Evolutionary conservation across 2,797 vertebrate species (phyloP).

Genomic region (Propithecus perrieri): DNA sequence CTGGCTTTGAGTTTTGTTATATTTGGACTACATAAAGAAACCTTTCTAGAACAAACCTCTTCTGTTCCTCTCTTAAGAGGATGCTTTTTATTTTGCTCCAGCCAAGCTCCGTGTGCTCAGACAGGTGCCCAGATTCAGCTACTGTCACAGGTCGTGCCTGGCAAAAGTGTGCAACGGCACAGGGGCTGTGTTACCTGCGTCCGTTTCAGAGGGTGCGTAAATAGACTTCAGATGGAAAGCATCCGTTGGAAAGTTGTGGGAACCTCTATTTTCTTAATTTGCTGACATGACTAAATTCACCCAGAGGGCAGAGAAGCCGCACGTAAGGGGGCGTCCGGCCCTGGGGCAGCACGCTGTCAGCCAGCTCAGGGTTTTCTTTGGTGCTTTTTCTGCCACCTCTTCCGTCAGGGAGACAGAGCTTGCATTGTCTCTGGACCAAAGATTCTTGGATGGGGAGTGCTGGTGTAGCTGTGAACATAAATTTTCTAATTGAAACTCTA

Average conservation of each 20-base stretch:
- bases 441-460: neutral
- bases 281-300: neutral
- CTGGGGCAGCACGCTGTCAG: neutral
- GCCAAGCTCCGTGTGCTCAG: accelerated
- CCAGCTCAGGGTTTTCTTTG: neutral
- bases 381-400: neutral
- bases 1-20: neutral
- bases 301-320: neutral
- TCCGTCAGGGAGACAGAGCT: constrained; percentile 29
- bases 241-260: neutral
- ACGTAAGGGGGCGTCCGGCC: neutral
- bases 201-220: neutral
- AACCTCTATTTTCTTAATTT: constrained; percentile 24
- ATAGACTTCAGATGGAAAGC: neutral
- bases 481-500: neutral
- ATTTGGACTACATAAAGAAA: neutral
- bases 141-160: constrained; percentile 51
- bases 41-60: neutral
- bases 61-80: accelerated
- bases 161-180: constrained; percentile 49
- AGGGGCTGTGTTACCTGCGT: neutral
- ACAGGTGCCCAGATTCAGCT: constrained; percentile 8
- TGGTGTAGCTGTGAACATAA: neutral
- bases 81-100: neutral
- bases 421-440: constrained; percentile 46